phyloP scores from a whole-genome alignment of 2,797 vertebrate genomes.

The Clarias laeviceps region DNA sequence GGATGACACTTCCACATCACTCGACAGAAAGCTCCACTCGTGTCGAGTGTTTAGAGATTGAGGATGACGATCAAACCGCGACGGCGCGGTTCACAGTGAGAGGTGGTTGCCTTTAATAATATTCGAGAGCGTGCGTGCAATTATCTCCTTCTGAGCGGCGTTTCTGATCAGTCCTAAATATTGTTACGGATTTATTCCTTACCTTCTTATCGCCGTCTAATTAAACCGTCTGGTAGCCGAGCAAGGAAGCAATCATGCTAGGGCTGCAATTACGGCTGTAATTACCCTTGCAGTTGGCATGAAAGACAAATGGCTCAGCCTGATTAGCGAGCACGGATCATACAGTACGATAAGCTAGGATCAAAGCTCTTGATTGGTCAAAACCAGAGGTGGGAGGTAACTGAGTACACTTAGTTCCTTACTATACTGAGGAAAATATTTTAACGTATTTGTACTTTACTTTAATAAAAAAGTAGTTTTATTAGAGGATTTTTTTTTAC shows the following conservation, averaged over 20 bases:
- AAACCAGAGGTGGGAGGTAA: background rate
- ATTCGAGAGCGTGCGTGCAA: conserved; percentile 24
- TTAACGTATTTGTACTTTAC: too few species aligned
- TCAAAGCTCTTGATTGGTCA: background rate
- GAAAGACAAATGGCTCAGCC: conserved; percentile 35
- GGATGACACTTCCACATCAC: conserved; percentile 36
- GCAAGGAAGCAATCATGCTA: conserved; percentile 52
- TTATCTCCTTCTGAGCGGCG: conserved; percentile 28
- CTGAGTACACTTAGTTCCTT: too few species aligned
- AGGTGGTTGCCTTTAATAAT: conserved; percentile 30
- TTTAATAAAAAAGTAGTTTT: too few species aligned
- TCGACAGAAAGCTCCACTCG: conserved; percentile 28
- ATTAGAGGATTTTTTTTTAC: too few species aligned
- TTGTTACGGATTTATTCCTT: conserved; percentile 44
- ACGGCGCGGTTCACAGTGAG: conserved; percentile 45
- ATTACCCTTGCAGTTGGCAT: conserved; percentile 37
- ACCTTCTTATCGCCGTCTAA: conserved; percentile 35
- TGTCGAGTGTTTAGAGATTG: background rate
- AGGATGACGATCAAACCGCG: conserved; percentile 33
- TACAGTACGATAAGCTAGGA: conserved; percentile 19
- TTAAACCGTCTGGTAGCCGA: conserved; percentile 46
- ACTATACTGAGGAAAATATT: too few species aligned
- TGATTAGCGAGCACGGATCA: conserved; percentile 39
- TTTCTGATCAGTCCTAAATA: conserved; percentile 48
- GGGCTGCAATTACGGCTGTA: conserved; percentile 35